A percentile compares a stretch with the other conserved stretches of the same genome.
Evolutionary conservation across 2,888 invertebrate species (phyloP).

Genomic region (Cheilosia vernalis): DNA sequence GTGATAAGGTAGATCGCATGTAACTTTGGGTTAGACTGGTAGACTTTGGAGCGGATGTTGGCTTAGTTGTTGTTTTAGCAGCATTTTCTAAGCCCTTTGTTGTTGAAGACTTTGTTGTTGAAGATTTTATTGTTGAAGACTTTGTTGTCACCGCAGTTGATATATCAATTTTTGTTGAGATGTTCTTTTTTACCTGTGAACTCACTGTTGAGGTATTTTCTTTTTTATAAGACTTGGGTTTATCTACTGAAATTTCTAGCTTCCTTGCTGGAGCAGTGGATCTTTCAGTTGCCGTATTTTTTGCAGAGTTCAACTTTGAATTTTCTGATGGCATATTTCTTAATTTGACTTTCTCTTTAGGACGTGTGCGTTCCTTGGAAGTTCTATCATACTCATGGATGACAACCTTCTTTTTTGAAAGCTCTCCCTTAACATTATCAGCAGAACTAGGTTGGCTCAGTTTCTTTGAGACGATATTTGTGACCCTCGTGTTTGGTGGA

Average conservation of each 20-base stretch:
- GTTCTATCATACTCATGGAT: neutral
- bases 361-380: neutral
- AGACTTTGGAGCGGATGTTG: neutral
- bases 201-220: neutral
- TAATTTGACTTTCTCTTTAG: neutral
- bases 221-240: neutral
- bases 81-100: neutral
- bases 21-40: slow-evolving; percentile 83
- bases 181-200: neutral
- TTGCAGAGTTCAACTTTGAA: no score
- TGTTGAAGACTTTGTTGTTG: neutral
- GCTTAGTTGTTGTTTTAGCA: neutral
- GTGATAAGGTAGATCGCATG: slow-evolving; percentile 86
- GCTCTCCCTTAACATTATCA: neutral
- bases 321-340: no score
- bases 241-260: neutral
- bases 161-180: neutral
- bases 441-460: neutral
- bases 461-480: neutral
- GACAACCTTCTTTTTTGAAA: neutral
- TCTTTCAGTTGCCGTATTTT: no score
- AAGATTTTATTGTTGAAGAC: neutral
- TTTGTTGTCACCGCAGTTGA: neutral
- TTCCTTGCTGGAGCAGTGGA: no score
- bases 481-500: neutral